These are phyloP conservation scores for Alviniconcha marisindica DNA, from an alignment of 1,140 invertebrate species.

Conservation along the genomic window DNA sequence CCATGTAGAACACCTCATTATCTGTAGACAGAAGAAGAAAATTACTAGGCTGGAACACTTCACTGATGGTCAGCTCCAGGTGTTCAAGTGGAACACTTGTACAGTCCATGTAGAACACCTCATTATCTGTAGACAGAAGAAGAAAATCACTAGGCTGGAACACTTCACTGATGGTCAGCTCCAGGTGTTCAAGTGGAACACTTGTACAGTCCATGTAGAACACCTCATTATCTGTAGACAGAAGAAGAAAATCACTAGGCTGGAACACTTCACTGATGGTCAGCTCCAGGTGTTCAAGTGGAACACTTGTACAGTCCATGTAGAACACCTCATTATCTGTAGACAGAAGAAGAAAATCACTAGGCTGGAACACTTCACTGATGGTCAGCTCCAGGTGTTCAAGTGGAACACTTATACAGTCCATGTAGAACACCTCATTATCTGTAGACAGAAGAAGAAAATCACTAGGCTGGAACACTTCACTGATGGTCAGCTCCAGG, in stretches of 20 bases:
- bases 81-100: slow-evolving; percentile 68
- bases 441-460: not conserved
- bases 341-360: too few species aligned
- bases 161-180: slow-evolving; percentile 72
- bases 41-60: slow-evolving; percentile 75
- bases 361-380: slow-evolving; percentile 74
- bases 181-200: slow-evolving; percentile 70
- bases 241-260: slow-evolving; percentile 55
- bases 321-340: slow-evolving; percentile 68
- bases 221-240: slow-evolving; percentile 61
- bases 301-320: slow-evolving; percentile 68
- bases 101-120: slow-evolving; percentile 74
- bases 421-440: slow-evolving; percentile 72
- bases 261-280: slow-evolving; percentile 73
- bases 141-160: slow-evolving; percentile 73
- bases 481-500: slow-evolving; percentile 70
- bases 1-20: slow-evolving; percentile 72
- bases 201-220: slow-evolving; percentile 71
- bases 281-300: slow-evolving; percentile 72
- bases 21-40: not conserved
- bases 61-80: slow-evolving; percentile 70
- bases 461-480: slow-evolving; percentile 75
- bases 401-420: slow-evolving; percentile 66
- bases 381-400: slow-evolving; percentile 72
- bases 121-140: slow-evolving; percentile 38